Evolutionary conservation across 23 tunicate genomes (phyloP).

Genomic region (Trididemnum clinides): DNA sequence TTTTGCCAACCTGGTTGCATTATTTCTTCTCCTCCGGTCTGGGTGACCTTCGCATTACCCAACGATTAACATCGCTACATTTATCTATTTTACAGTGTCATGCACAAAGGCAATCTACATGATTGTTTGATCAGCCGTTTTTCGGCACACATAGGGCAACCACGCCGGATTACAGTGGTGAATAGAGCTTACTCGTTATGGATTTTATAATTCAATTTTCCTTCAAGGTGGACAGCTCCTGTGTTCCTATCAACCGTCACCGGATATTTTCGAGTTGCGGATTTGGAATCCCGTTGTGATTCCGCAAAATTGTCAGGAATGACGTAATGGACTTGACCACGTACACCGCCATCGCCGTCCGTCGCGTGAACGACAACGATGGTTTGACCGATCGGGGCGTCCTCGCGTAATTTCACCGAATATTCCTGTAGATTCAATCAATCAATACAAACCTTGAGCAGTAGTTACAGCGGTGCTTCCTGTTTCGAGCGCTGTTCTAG

Average conservation of each 20-base stretch:
- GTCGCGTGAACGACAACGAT: constrained; percentile 36
- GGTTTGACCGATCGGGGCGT: constrained; percentile 7
- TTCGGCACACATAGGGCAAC: too few relatives aligned
- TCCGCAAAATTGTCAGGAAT: background rate
- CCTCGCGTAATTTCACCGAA: constrained; percentile 29
- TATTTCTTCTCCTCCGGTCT: too few relatives aligned
- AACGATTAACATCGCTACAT: too few relatives aligned
- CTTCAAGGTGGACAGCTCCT: constrained; percentile 58
- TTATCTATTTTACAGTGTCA: too few relatives aligned
- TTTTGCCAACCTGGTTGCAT: too few relatives aligned
- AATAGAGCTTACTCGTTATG: constrained; percentile 73
- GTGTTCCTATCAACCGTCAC: constrained; percentile 40
- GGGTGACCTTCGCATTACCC: too few relatives aligned
- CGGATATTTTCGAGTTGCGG: constrained; percentile 14
- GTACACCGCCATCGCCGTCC: constrained; percentile 42
- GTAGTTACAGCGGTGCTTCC: too few relatives aligned
- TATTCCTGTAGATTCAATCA: background rate
- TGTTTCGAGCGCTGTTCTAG: too few relatives aligned
- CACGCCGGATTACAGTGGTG: too few relatives aligned
- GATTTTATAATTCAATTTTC: constrained; percentile 63
- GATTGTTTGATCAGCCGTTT: too few relatives aligned
- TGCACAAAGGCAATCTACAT: too few relatives aligned
- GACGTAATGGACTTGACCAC: constrained; percentile 36
- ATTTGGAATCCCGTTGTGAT: background rate
- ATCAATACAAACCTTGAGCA: too few relatives aligned